A percentile compares a stretch with the other conserved stretches of the same genome.
Evolutionary conservation across 2,113 vertebrate genomes (phyloP).

Genomic region (Cervus canadensis): DNA sequence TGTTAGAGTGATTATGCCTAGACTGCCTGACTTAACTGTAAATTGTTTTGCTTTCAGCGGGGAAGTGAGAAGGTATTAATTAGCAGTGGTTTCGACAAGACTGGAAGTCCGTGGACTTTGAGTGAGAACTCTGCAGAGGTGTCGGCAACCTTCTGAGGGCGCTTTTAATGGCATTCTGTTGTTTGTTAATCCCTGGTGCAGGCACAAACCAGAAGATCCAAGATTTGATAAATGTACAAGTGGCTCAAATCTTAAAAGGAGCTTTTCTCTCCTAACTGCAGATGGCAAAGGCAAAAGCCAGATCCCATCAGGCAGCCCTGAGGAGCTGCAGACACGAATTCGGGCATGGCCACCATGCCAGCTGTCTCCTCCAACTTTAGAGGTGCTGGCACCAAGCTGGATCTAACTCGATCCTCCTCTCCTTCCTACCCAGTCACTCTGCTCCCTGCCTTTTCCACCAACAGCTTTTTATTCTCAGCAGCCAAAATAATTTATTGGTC

Average conservation of each 20-base stretch:
- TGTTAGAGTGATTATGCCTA: conserved; percentile 11
- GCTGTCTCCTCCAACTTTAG: conserved; percentile 38
- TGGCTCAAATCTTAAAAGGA: not conserved
- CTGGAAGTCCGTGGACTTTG: conserved; percentile 11
- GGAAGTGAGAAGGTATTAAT: conserved; percentile 55
- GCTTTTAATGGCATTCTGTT: not conserved
- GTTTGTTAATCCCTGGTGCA: conserved; percentile 2
- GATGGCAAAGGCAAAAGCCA: conserved; percentile 23
- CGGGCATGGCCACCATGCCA: not conserved
- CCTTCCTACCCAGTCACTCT: not conserved
- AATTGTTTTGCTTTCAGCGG: conserved; percentile 33
- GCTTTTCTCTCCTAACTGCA: not conserved
- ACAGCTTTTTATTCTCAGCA: conserved; percentile 46
- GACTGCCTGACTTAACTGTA: conserved; percentile 49
- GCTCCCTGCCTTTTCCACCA: conserved; percentile 40
- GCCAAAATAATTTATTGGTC: conserved; percentile 71
- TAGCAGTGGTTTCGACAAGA: conserved; percentile 53
- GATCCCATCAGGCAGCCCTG: not conserved
- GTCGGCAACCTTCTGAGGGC: not conserved
- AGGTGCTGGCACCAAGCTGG: not conserved
- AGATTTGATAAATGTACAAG: conserved; percentile 36
- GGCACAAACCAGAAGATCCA: not conserved
- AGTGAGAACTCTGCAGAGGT: not conserved
- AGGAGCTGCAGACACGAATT: not conserved
- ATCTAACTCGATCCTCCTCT: not conserved